Conservation (phyloP, 2,797 vertebrate genomes). For the Acrossocheilus wenchowensis region DNA sequence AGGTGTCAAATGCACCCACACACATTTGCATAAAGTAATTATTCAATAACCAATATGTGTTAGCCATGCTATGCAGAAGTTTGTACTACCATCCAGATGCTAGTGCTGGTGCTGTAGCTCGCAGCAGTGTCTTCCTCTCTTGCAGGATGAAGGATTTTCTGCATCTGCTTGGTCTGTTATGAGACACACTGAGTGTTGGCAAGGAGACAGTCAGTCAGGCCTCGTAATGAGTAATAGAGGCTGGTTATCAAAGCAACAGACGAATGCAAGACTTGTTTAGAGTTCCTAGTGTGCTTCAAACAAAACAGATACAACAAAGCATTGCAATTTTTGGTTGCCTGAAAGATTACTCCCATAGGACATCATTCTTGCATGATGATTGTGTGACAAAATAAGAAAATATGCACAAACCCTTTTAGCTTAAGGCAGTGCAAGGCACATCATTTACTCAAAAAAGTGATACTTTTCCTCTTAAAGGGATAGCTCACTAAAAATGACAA, state of each 20-base stretch:
- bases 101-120: slow-evolving; percentile 39
- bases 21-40: slow-evolving; percentile 38
- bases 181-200: slow-evolving; percentile 57
- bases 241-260: slow-evolving; percentile 54
- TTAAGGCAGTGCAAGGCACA: slow-evolving; percentile 11
- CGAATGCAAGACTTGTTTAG: slow-evolving; percentile 48
- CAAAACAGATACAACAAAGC: slow-evolving; percentile 46
- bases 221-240: slow-evolving; percentile 58
- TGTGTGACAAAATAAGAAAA: slow-evolving; percentile 36
- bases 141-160: slow-evolving; percentile 47
- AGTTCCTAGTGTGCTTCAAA: slow-evolving; percentile 43
- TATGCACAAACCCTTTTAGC: not conserved
- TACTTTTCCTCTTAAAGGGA: not conserved
- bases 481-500: slow-evolving; percentile 7
- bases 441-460: slow-evolving; percentile 36
- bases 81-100: slow-evolving; percentile 48
- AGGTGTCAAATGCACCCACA: slow-evolving; percentile 28
- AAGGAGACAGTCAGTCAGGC: slow-evolving; percentile 60
- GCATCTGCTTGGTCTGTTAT: slow-evolving; percentile 50
- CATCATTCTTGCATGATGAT: slow-evolving; percentile 29
- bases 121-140: slow-evolving; percentile 48
- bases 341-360: slow-evolving; percentile 36
- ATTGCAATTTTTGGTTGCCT: slow-evolving; percentile 20
- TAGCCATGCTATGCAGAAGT: slow-evolving; percentile 21
- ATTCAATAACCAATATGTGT: slow-evolving; percentile 28